Evolutionary conservation across 1,140 invertebrate genomes (phyloP).

Genomic region (Drosophila azteca): DNA sequence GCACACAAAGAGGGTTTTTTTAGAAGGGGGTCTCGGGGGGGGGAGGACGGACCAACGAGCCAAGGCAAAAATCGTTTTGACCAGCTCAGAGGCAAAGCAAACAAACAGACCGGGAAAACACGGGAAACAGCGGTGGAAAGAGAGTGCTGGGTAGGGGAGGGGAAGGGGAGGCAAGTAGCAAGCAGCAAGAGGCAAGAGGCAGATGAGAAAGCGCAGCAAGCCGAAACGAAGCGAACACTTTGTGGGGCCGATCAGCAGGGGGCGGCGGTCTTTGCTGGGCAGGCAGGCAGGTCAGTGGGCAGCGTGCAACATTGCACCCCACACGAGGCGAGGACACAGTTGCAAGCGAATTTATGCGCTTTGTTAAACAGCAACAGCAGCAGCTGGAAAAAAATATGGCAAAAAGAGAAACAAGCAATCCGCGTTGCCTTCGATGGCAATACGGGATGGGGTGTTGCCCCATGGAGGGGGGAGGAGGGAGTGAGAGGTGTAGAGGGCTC

Average conservation of each 20-base stretch:
- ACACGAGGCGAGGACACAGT: conserved; percentile 75
- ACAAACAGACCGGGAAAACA: conserved; percentile 41
- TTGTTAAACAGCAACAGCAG: conserved; percentile 80
- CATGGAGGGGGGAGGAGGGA: conserved; percentile 29
- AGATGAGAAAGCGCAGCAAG: conserved; percentile 75
- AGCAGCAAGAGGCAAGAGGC: conserved; percentile 60
- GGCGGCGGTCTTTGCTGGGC: background rate
- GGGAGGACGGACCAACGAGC: conserved; percentile 20
- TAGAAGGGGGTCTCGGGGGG: background rate
- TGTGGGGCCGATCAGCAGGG: conserved; percentile 24
- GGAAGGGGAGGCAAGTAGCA: conserved; percentile 26
- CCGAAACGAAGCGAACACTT: conserved; percentile 74
- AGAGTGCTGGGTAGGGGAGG: background rate
- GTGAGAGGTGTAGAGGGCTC: conserved; percentile 46
- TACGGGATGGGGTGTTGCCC: background rate
- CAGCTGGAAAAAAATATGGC: conserved; percentile 53
- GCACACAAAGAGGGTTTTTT: background rate
- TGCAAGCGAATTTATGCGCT: conserved; percentile 82
- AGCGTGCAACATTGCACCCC: conserved; percentile 11
- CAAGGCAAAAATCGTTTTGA: conserved; percentile 77
- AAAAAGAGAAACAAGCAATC: conserved; percentile 71
- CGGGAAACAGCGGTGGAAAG: background rate
- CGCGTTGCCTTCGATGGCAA: conserved; percentile 51
- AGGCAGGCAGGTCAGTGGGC: conserved; percentile 42
- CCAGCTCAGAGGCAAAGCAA: conserved; percentile 74